Evolutionary conservation across 1,140 invertebrate species (phyloP).

Genomic region (Drosophila sp.): DNA sequence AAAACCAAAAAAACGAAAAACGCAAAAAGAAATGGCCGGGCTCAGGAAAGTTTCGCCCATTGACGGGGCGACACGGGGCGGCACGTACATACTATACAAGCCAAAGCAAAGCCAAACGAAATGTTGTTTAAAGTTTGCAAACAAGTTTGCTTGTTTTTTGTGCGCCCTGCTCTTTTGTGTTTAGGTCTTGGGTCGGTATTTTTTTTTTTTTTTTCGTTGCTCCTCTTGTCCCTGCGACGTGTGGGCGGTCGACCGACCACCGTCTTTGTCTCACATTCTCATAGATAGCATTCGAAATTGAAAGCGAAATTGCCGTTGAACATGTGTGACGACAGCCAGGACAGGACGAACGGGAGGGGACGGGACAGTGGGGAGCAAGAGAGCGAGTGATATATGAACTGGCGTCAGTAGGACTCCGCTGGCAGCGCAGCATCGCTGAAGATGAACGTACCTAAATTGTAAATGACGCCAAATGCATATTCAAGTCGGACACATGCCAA

Average conservation of each 20-base stretch:
- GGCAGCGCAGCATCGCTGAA: constrained; percentile 46
- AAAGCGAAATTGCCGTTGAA: constrained; percentile 77
- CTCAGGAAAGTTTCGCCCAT: constrained; percentile 3
- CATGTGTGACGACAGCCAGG: constrained; percentile 71
- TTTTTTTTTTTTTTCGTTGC: constrained; percentile 24
- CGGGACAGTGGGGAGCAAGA: background rate
- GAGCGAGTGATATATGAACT: constrained; percentile 75
- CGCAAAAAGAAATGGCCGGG: constrained; percentile 34
- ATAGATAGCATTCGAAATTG: constrained; percentile 80
- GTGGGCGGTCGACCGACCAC: constrained; percentile 6
- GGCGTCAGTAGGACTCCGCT: constrained; percentile 47
- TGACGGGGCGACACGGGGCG: constrained; percentile 11
- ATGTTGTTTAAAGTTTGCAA: constrained; percentile 82
- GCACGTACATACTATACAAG: constrained; percentile 55
- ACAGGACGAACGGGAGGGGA: background rate
- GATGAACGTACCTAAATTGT: constrained; percentile 51
- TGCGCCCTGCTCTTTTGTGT: constrained; percentile 42
- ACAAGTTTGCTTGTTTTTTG: constrained; percentile 74
- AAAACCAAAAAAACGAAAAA: background rate
- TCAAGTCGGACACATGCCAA: constrained; percentile 61
- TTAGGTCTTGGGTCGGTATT: constrained; percentile 41
- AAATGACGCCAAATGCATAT: constrained; percentile 68
- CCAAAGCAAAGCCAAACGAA: constrained; percentile 58
- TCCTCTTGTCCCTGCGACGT: constrained; percentile 37
- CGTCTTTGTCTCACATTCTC: constrained; percentile 52